Evolutionary conservation across 2,888 invertebrate genomes (phyloP).

Genomic region (Endotricha flammealis): DNA sequence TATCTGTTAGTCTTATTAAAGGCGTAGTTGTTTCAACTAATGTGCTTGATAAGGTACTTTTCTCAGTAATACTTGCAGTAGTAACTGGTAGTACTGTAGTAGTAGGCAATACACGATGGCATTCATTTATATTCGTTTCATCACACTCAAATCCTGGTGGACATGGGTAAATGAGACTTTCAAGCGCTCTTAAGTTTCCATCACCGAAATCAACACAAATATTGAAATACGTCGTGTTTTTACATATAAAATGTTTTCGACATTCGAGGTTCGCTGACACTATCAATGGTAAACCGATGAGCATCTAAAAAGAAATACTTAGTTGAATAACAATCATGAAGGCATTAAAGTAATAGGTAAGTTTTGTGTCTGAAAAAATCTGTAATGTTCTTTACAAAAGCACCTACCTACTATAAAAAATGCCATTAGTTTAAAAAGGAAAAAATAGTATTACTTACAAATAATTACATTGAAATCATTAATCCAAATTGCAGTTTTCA

Average conservation of each 20-base stretch:
- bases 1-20: background rate
- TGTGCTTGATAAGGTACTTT: constrained; percentile 7
- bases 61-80: constrained; percentile 14
- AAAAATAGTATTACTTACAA: too few species aligned
- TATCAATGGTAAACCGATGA: constrained; percentile 34
- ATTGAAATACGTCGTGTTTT: constrained; percentile 66
- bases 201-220: constrained; percentile 69
- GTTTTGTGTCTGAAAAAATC: too few species aligned
- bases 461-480: too few species aligned
- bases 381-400: too few species aligned
- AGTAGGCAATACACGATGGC: constrained; percentile 40
- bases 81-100: constrained; percentile 13
- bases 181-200: constrained; percentile 57
- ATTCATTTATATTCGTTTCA: constrained; percentile 52
- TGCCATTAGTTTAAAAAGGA: too few species aligned
- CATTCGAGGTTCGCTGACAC: constrained; percentile 54
- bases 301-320: constrained; percentile 31
- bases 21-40: constrained; percentile 5
- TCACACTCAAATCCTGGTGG: constrained; percentile 53
- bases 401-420: too few species aligned
- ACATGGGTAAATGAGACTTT: constrained; percentile 55
- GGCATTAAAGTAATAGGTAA: too few species aligned
- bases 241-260: constrained; percentile 64
- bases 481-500: too few species aligned
- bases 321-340: too few species aligned